phyloP scores from a whole-genome alignment of 2,888 invertebrate genomes.

The Chouioia cunea region DNA sequence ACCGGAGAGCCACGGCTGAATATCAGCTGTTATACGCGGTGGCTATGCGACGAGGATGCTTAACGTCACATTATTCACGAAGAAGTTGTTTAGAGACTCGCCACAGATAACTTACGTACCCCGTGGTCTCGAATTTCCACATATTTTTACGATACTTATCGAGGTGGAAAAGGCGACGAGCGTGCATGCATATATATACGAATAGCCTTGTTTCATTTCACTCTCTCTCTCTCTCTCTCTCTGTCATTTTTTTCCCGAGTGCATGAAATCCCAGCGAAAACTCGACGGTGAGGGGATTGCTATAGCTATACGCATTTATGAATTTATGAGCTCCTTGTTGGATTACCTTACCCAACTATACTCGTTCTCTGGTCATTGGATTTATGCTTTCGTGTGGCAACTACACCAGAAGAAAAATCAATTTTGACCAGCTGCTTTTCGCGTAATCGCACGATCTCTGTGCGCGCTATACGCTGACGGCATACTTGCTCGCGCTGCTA shows the following conservation, averaged over 20 bases:
- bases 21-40: slow-evolving; percentile 28
- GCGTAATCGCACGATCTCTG: slow-evolving; percentile 24
- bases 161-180: not conserved
- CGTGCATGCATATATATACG: not conserved
- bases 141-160: slow-evolving; percentile 40
- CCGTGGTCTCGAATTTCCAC: slow-evolving; percentile 39
- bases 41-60: slow-evolving; percentile 33
- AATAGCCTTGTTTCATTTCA: too few species aligned
- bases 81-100: slow-evolving; percentile 42
- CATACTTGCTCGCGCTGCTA: not conserved
- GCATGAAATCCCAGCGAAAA: slow-evolving; percentile 14
- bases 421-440: slow-evolving; percentile 19
- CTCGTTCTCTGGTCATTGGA: not conserved
- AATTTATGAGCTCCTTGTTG: slow-evolving; percentile 21
- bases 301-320: slow-evolving; percentile 3
- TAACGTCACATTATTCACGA: slow-evolving; percentile 45
- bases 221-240: not conserved
- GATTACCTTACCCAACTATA: not conserved
- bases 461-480: not conserved
- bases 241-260: slow-evolving; percentile 1
- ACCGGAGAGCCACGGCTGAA: slow-evolving; percentile 32
- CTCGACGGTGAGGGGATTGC: not conserved
- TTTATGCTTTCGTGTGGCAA: slow-evolving; percentile 1
- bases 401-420: slow-evolving; percentile 10
- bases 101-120: slow-evolving; percentile 30